Conservation (phyloP, 2,113 vertebrate species). For the Protobothrops mucrosquamatus region DNA sequence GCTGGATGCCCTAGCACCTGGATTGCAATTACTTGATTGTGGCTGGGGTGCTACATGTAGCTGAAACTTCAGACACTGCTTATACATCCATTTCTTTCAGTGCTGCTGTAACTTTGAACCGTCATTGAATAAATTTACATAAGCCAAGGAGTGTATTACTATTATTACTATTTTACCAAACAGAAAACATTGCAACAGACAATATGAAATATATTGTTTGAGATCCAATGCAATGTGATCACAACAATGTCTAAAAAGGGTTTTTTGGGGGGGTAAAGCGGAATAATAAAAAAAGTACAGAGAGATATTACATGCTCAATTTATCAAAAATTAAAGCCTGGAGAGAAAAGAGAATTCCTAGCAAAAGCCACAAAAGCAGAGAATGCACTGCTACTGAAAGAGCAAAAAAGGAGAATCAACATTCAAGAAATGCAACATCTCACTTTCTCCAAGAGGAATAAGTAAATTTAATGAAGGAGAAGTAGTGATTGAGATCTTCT, state of each 20-base stretch:
- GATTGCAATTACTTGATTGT: background rate
- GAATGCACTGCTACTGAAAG: background rate
- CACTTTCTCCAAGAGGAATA: background rate
- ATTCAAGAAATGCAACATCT: background rate
- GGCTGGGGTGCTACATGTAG: background rate
- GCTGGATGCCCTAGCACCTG: background rate
- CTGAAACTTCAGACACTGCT: background rate
- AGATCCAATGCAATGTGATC: background rate
- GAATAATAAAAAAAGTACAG: background rate
- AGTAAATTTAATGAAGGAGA: background rate
- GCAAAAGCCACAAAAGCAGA: background rate
- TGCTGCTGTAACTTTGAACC: background rate
- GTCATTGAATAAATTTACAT: background rate
- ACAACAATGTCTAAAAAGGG: background rate
- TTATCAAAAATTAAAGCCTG: background rate
- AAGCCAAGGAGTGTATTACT: background rate
- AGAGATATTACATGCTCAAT: background rate
- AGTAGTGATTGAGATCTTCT: background rate
- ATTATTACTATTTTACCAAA: background rate
- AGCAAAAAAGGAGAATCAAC: background rate
- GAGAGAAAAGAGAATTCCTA: background rate
- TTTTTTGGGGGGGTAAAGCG: too few species aligned
- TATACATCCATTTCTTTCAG: background rate
- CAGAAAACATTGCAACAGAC: background rate
- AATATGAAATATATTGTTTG: background rate